Percentiles rank a stretch among this genome's conserved stretches.
phyloP scores from a whole-genome alignment of 2,113 vertebrate genomes.

The Anhinga anhinga region DNA sequence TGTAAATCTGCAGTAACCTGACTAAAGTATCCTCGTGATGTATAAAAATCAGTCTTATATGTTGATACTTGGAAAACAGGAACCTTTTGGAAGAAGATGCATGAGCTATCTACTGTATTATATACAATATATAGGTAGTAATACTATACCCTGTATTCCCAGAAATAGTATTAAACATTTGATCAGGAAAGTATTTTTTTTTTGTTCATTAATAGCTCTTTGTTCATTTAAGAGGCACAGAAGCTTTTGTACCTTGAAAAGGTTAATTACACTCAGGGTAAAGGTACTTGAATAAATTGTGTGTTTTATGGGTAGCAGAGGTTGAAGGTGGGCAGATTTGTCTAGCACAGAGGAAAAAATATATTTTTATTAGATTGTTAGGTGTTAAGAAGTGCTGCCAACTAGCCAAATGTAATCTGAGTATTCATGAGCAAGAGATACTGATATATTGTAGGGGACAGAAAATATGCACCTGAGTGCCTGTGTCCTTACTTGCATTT shows the following conservation, averaged over 20 bases:
- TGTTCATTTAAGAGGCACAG: slow-evolving; percentile 39
- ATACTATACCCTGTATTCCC: slow-evolving; percentile 16
- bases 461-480: neutral
- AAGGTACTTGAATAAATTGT: slow-evolving; percentile 55
- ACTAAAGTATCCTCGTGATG: neutral
- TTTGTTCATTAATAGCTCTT: slow-evolving; percentile 50
- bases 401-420: slow-evolving; percentile 15
- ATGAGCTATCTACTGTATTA: neutral
- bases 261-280: slow-evolving; percentile 63
- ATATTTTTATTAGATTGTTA: slow-evolving; percentile 25
- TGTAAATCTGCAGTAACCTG: neutral
- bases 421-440: neutral
- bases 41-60: neutral
- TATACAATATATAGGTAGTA: neutral
- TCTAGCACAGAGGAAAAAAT: slow-evolving; percentile 11
- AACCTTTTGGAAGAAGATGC: neutral
- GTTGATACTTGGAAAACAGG: neutral
- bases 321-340: slow-evolving; percentile 56
- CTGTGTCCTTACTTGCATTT: neutral
- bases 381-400: slow-evolving; percentile 37
- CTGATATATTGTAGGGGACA: neutral
- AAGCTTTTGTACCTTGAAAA: slow-evolving; percentile 43
- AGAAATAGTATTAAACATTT: slow-evolving; percentile 47
- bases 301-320: slow-evolving; percentile 56
- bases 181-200: slow-evolving; percentile 20